Evolutionary conservation across 2,888 invertebrate species (phyloP).

Genomic region (Muscina levida): DNA sequence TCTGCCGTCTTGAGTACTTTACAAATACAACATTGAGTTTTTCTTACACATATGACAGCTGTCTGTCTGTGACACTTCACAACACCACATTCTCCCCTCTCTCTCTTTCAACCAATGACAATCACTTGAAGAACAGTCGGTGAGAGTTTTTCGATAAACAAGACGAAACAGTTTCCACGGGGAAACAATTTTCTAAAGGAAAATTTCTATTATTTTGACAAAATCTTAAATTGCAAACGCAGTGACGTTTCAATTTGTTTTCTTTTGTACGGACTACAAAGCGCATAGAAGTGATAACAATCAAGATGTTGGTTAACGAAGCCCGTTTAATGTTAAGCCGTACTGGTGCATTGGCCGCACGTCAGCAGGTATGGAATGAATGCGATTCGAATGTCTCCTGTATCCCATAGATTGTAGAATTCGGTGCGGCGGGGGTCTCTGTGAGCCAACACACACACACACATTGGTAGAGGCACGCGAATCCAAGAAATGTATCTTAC

Average conservation of each 20-base stretch:
- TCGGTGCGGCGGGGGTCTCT: not conserved
- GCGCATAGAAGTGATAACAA: conserved; percentile 28
- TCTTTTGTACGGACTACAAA: conserved; percentile 24
- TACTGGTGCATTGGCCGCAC: conserved; percentile 73
- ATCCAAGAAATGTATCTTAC: conserved; percentile 22
- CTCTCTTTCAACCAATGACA: too few relatives aligned
- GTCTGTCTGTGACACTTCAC: not conserved
- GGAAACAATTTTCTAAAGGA: conserved; percentile 3
- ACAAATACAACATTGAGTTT: too few relatives aligned
- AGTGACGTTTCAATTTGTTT: conserved; percentile 79
- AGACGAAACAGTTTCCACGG: conserved; percentile 48
- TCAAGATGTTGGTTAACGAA: conserved; percentile 74
- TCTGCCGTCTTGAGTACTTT: too few relatives aligned
- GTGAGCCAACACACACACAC: not conserved
- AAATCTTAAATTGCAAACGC: conserved; percentile 75
- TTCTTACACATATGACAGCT: conserved; percentile 6
- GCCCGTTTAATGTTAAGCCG: conserved; percentile 75
- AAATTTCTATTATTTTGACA: conserved; percentile 35
- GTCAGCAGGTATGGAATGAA: conserved; percentile 75
- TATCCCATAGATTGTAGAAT: not conserved
- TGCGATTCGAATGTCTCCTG: not conserved
- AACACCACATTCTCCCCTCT: too few relatives aligned
- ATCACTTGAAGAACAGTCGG: conserved; percentile 42
- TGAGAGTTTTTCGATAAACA: conserved; percentile 62
- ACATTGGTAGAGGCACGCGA: not conserved